phyloP scores from a whole-genome alignment of 1,140 invertebrate species.

The Galleria mellonella region DNA sequence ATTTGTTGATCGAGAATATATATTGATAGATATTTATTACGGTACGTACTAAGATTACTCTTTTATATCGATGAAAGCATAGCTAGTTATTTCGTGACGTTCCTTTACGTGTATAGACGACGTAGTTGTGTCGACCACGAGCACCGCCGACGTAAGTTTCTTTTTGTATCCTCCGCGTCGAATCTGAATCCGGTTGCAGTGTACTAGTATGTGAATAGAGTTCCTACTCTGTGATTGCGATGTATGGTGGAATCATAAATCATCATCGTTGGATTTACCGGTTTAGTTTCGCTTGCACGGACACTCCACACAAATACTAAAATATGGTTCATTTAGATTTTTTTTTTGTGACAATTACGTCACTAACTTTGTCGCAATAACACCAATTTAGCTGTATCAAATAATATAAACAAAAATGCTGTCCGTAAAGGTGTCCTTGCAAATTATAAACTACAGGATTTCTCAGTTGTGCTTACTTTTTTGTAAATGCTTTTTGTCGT shows the following conservation, averaged over 20 bases:
- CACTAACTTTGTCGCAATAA: no score
- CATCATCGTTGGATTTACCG: constrained; percentile 9
- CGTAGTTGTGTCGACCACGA: constrained; percentile 24
- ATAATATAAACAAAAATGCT: constrained; percentile 1
- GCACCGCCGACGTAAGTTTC: constrained; percentile 13
- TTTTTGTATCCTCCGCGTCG: background rate
- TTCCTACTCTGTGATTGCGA: background rate
- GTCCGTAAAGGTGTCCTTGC: no score
- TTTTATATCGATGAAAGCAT: constrained; percentile 50
- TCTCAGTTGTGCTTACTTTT: constrained; percentile 22
- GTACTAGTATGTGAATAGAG: constrained; percentile 5
- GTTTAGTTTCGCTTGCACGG: background rate
- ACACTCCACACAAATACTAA: no score
- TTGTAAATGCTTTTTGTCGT: constrained; percentile 28
- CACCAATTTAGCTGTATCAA: no score
- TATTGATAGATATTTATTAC: constrained; percentile 69
- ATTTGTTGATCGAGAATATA: constrained; percentile 70
- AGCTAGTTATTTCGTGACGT: constrained; percentile 43
- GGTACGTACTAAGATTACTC: constrained; percentile 60
- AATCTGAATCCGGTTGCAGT: background rate
- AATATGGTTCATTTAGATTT: no score
- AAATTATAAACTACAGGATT: no score
- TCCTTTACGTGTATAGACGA: constrained; percentile 41
- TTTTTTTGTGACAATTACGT: no score
- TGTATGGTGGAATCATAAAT: background rate